These are phyloP conservation scores for Sinella curviseta DNA, from an alignment of 1,140 invertebrate genomes.

Conservation along the genomic window DNA sequence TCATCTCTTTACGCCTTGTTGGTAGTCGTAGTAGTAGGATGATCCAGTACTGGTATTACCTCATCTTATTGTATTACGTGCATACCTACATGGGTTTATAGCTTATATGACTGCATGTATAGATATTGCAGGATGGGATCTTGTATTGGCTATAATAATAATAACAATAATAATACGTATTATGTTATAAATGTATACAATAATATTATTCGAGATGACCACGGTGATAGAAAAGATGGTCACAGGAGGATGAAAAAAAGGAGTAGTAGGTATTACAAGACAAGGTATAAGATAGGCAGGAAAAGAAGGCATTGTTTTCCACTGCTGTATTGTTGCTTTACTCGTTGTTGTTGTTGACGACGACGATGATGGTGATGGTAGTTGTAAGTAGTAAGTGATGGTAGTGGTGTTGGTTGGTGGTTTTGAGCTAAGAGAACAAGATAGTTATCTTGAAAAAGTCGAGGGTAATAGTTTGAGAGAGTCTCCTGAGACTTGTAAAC, in stretches of 20 bases:
- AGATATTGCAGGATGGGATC: not conserved
- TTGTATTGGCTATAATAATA: not conserved
- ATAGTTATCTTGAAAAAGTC: constrained; percentile 15
- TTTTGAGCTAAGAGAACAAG: constrained; percentile 21
- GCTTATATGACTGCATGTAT: no score
- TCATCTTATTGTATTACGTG: no score
- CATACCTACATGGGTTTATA: no score
- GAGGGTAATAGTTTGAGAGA: constrained; percentile 23
- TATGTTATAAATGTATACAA: constrained; percentile 8
- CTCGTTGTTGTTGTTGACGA: not conserved
- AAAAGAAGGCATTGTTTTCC: not conserved
- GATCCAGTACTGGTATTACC: no score
- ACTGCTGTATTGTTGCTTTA: not conserved
- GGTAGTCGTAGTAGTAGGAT: no score
- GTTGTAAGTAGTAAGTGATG: constrained; percentile 23
- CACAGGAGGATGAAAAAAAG: not conserved
- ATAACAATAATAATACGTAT: constrained; percentile 1
- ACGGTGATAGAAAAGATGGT: not conserved
- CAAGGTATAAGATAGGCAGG: no score
- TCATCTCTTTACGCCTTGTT: not conserved
- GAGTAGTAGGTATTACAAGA: not conserved
- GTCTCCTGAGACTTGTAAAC: constrained; percentile 18
- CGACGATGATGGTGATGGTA: not conserved
- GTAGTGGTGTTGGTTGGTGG: constrained; percentile 22
- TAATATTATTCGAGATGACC: constrained; percentile 6